phyloP scores from a whole-genome alignment of 2,797 vertebrate species.

The Pelodytes ibericus region DNA sequence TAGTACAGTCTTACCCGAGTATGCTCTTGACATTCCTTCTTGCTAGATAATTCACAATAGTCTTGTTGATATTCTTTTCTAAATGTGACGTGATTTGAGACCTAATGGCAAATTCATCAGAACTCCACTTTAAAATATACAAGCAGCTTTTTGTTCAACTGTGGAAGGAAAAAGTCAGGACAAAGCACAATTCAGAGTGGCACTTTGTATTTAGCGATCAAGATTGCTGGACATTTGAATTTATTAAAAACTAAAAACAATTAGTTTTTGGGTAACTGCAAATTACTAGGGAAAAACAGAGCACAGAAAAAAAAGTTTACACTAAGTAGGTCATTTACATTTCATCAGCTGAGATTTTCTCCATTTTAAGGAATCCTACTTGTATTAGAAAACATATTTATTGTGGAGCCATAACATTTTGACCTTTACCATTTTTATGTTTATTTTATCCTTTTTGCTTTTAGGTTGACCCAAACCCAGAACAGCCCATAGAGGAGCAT shows the following conservation, averaged over 20 bases:
- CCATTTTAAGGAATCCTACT: no score
- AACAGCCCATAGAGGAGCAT: slow-evolving; percentile 84
- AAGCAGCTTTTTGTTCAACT: slow-evolving; percentile 4
- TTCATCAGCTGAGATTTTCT: no score
- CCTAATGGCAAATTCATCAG: neutral
- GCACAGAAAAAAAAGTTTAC: no score
- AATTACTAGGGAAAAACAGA: no score
- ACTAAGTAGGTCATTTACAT: no score
- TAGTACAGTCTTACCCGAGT: no score
- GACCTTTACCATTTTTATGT: neutral
- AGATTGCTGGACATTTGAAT: no score
- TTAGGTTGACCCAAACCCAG: slow-evolving; percentile 95
- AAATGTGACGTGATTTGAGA: neutral
- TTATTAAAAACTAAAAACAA: no score
- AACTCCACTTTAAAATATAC: neutral
- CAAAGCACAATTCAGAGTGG: slow-evolving; percentile 6
- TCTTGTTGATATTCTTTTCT: neutral
- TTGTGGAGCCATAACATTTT: neutral
- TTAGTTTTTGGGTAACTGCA: no score
- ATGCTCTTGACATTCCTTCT: no score
- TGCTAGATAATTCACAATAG: neutral
- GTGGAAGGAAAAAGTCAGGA: neutral
- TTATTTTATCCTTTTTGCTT: neutral
- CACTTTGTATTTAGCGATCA: no score
- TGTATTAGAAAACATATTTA: no score